Conservation (phyloP, 2,888 invertebrate species). For the Oxycera nigricornis region DNA sequence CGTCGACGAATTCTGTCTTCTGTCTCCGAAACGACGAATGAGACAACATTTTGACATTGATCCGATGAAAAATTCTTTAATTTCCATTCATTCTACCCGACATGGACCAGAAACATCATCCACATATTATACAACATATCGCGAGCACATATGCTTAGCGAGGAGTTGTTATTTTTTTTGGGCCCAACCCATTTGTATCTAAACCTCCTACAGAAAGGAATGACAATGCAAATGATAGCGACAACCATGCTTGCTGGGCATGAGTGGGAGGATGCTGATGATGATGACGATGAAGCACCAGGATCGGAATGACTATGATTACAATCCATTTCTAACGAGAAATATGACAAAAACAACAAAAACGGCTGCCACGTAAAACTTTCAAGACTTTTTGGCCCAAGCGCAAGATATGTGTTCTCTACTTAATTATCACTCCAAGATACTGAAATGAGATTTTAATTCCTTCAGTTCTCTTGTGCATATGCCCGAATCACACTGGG, state of each 20-base stretch:
- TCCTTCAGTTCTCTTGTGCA: constrained; percentile 16
- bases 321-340: constrained; percentile 5
- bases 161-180: not conserved
- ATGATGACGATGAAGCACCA: not conserved
- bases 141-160: not conserved
- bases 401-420: not conserved
- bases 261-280: not conserved
- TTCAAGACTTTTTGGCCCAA: not conserved
- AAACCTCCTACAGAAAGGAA: not conserved
- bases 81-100: too few species aligned
- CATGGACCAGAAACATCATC: too few species aligned
- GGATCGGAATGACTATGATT: not conserved
- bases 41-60: constrained; percentile 29
- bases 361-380: not conserved
- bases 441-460: constrained; percentile 29
- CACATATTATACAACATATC: not conserved
- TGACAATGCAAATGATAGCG: not conserved
- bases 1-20: not conserved
- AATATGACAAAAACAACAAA: constrained; percentile 4
- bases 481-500: not conserved
- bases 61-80: constrained; percentile 35
- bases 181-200: constrained; percentile 8
- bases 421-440: constrained; percentile 27
- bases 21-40: not conserved
- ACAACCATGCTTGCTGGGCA: not conserved